Percentiles rank a stretch among this genome's conserved stretches.
These are phyloP conservation scores for Varanus komodoensis DNA, from an alignment of 2,113 vertebrate species.

Conservation along the genomic window DNA sequence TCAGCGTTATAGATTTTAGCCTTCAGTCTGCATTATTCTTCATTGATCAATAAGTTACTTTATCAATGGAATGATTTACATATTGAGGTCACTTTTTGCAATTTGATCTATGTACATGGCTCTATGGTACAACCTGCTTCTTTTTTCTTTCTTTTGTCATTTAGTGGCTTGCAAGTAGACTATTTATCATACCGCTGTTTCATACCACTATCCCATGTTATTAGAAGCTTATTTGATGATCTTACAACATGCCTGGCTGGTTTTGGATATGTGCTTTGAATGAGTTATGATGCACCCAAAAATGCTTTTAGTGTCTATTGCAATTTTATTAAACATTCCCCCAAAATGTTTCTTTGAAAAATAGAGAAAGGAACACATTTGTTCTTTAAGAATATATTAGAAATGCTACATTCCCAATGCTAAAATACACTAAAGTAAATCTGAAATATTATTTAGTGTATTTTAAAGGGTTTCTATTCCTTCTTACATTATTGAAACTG, in stretches of 20 bases:
- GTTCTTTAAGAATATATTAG: background rate
- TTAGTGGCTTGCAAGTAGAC: slow-evolving; percentile 14
- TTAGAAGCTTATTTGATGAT: background rate
- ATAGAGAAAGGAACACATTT: background rate
- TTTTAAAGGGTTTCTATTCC: background rate
- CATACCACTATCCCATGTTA: background rate
- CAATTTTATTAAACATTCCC: background rate
- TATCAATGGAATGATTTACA: slow-evolving; percentile 57
- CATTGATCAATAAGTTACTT: slow-evolving; percentile 56
- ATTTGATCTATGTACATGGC: background rate
- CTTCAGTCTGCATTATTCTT: slow-evolving; percentile 49
- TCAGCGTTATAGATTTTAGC: slow-evolving; percentile 46
- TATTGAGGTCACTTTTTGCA: slow-evolving; percentile 45
- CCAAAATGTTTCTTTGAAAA: background rate
- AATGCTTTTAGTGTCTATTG: background rate
- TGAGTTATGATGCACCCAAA: background rate
- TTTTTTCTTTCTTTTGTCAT: background rate
- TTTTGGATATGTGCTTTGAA: slow-evolving; percentile 25
- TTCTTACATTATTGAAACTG: background rate
- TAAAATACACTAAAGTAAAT: background rate
- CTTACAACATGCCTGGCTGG: background rate
- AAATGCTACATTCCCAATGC: background rate
- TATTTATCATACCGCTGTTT: slow-evolving; percentile 2
- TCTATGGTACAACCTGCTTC: slow-evolving; percentile 23
- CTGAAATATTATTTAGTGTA: background rate